These are phyloP conservation scores for Tautogolabrus adspersus DNA, from an alignment of 2,113 vertebrate genomes.

Conservation along the genomic window DNA sequence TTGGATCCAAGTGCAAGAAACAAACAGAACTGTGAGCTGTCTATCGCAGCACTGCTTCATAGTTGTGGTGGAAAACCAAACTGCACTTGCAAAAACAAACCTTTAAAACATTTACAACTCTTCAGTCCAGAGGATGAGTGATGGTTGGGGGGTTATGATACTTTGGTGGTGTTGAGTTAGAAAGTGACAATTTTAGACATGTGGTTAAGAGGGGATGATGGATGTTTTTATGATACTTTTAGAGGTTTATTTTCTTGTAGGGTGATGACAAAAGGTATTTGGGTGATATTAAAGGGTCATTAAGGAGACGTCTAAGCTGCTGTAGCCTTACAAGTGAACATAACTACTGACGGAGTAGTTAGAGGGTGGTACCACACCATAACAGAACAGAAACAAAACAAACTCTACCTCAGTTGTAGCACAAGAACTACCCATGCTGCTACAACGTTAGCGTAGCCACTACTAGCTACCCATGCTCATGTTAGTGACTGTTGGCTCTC, in stretches of 20 bases:
- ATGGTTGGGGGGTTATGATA: not conserved
- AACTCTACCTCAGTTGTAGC: conserved; percentile 61
- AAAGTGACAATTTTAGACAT: not conserved
- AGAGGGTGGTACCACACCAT: conserved; percentile 77
- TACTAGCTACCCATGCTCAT: conserved; percentile 70
- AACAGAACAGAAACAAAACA: conserved; percentile 14
- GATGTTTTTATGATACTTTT: not conserved
- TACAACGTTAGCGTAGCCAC: conserved; percentile 59
- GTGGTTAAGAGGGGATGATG: conserved; percentile 15
- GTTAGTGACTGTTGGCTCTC: conserved; percentile 64
- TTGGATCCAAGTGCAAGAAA: too few species aligned
- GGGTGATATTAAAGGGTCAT: not conserved
- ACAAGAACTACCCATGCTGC: conserved; percentile 74
- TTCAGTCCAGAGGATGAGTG: conserved; percentile 29
- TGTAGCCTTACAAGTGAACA: not conserved
- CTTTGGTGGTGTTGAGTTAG: conserved; percentile 7
- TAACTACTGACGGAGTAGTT: conserved; percentile 71
- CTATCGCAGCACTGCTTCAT: too few species aligned
- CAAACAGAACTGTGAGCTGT: too few species aligned
- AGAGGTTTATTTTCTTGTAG: conserved; percentile 9
- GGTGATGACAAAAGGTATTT: conserved; percentile 28
- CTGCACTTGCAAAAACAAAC: conserved; percentile 5
- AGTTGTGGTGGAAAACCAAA: too few species aligned
- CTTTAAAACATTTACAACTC: conserved; percentile 21
- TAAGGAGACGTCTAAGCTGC: not conserved